These are phyloP conservation scores for Tachystola acroxantha DNA, from an alignment of 2,888 invertebrate species.

Conservation along the genomic window DNA sequence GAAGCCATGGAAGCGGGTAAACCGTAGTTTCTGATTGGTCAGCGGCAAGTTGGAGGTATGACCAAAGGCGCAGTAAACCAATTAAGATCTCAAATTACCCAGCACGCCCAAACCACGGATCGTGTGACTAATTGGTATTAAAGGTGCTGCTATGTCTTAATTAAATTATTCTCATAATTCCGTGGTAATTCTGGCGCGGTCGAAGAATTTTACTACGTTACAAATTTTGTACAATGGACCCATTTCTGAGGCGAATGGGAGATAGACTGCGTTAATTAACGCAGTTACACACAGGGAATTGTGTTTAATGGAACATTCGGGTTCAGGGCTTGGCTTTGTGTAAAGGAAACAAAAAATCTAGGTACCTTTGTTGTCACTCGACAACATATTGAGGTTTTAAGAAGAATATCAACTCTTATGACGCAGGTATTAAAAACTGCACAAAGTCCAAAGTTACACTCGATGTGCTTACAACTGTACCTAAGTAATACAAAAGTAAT, in stretches of 20 bases:
- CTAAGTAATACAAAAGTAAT: too few relatives aligned
- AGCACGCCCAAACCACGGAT: constrained; percentile 68
- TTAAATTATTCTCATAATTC: constrained; percentile 71
- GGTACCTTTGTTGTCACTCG: too few relatives aligned
- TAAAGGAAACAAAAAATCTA: constrained; percentile 4
- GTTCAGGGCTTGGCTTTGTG: constrained; percentile 19
- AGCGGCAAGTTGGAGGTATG: constrained; percentile 56
- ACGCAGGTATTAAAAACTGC: too few relatives aligned
- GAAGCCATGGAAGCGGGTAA: constrained; percentile 53
- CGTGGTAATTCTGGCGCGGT: constrained; percentile 55
- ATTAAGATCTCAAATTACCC: constrained; percentile 71
- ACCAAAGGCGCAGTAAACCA: constrained; percentile 61
- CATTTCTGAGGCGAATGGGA: constrained; percentile 63
- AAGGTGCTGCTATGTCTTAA: constrained; percentile 73
- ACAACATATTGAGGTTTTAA: too few relatives aligned
- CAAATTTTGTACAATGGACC: constrained; percentile 67
- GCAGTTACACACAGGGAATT: constrained; percentile 39
- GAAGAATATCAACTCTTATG: too few relatives aligned
- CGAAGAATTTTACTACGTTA: constrained; percentile 62
- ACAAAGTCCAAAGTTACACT: too few relatives aligned
- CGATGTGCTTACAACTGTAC: too few relatives aligned
- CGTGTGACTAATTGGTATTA: constrained; percentile 75
- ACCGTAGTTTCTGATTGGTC: constrained; percentile 51
- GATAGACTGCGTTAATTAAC: constrained; percentile 60
- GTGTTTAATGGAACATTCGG: constrained; percentile 21